Conservation (phyloP, 2,797 vertebrate species). For the Eulemur mongoz region DNA sequence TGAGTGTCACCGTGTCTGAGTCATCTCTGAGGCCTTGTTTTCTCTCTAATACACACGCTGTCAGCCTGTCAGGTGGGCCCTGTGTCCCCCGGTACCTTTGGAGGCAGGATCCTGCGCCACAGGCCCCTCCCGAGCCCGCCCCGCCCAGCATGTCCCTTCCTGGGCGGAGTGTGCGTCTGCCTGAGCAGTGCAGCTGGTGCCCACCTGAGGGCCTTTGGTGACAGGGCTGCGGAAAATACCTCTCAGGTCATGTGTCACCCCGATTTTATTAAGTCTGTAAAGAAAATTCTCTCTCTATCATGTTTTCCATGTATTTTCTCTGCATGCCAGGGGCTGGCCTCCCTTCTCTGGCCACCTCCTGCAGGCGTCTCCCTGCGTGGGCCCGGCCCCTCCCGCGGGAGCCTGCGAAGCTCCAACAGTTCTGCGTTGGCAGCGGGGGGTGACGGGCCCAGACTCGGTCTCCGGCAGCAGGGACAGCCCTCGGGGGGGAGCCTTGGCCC, state of each 20-base stretch:
- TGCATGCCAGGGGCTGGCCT: neutral
- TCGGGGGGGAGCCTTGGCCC: neutral
- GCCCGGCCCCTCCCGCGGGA: neutral
- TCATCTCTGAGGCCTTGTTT: neutral
- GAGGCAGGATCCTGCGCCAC: too few species aligned
- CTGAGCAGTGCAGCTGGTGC: neutral
- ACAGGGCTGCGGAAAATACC: neutral
- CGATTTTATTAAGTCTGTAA: rapidly evolving
- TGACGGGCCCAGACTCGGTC: too few species aligned
- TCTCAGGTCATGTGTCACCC: rapidly evolving
- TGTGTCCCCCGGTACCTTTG: neutral
- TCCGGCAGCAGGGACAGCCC: neutral
- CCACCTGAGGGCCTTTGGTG: neutral
- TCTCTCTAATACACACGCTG: neutral
- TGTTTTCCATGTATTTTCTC: neutral
- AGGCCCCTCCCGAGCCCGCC: neutral
- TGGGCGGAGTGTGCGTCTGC: neutral
- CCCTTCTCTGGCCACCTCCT: neutral
- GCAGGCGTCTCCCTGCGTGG: rapidly evolving
- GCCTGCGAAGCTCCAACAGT: rapidly evolving
- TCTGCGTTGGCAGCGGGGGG: neutral
- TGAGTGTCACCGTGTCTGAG: rapidly evolving
- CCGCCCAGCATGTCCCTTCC: too few species aligned
- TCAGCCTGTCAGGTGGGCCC: too few species aligned
- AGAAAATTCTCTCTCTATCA: neutral